phyloP scores from a whole-genome alignment of 2,888 invertebrate genomes.

The Apoda limacodes region DNA sequence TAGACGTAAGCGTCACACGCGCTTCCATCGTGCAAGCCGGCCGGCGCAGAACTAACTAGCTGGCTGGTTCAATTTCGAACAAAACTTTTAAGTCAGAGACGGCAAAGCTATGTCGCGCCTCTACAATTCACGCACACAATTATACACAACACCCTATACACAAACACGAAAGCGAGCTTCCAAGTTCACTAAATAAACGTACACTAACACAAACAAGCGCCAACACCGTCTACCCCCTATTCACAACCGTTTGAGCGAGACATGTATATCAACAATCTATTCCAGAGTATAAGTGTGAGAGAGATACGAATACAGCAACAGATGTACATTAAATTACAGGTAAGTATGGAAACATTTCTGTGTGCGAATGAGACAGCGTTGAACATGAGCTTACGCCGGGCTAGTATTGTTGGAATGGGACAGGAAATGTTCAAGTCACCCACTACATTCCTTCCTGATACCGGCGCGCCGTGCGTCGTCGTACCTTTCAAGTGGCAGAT shows the following conservation, averaged over 20 bases:
- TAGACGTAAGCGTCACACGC: conserved; percentile 35
- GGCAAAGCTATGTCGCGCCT: conserved; percentile 70
- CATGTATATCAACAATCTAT: conserved; percentile 64
- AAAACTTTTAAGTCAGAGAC: conserved; percentile 70
- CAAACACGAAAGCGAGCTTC: conserved; percentile 65
- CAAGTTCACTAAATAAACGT: conserved; percentile 71
- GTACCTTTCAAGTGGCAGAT: conserved; percentile 71
- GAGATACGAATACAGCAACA: conserved; percentile 56
- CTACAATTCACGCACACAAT: conserved; percentile 64
- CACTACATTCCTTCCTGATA: conserved; percentile 70
- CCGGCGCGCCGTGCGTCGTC: conserved; percentile 49
- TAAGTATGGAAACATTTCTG: conserved; percentile 67
- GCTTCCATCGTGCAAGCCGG: conserved; percentile 51
- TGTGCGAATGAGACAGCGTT: conserved; percentile 54
- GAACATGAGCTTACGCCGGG: conserved; percentile 60
- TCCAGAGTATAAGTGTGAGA: conserved; percentile 32
- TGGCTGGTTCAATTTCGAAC: conserved; percentile 54
- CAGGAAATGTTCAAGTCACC: conserved; percentile 65
- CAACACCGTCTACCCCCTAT: conserved; percentile 65
- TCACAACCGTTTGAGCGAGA: conserved; percentile 55
- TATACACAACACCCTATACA: conserved; percentile 58
- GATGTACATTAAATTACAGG: conserved; percentile 70
- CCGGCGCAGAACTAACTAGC: conserved; percentile 63
- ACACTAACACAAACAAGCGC: conserved; percentile 63
- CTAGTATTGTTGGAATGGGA: conserved; percentile 58